Evolutionary conservation across 2,797 vertebrate genomes (phyloP), one percentile per base, ranked within the genome.

Genomic region (Melanotaenia trifasciata): DNA sequence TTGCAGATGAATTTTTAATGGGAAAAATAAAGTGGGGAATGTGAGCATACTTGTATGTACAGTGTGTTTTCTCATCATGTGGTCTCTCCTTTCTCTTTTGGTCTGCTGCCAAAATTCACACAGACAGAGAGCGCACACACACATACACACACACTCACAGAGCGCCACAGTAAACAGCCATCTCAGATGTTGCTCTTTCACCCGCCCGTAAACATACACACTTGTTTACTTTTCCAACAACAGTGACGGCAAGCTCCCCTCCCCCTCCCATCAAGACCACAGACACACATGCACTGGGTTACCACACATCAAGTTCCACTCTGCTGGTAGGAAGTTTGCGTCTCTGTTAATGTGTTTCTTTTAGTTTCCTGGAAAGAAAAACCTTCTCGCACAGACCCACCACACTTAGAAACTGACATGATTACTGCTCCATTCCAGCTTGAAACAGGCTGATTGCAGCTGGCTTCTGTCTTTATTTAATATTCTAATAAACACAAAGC

Each of bases 181-280:
- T 73, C 79, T 88, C 76, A 86, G 75, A 84, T 89, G 84, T 91
- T 91, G 85, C 79, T 85, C 90, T 92, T 90, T 93, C 87, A 86
- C 76, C 70, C 74, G 66, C 76, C 83, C 59, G 82, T 91, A 90
- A 93, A 93, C 87, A 84, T 66, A 76, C 87, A 80, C 77, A 82
- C 77, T 87, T 90, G 87, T 94, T 93, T 92, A 90, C 74, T 32
- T 94, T 94, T 91, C 87, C 90, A 93, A 84, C 86, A 86, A 80
- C 89, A 84, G 82, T 51, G 64, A 75, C 83, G 78, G 87, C 85
- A 85, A 77, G 74, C 12, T 22, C 84, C 86, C 82, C 76, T 76
- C 73, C 72, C 53, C 24, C 63, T 20, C 43, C 18, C 45, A 47
- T 47, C 18, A 47, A 47, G 45, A 47, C 45, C 78, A 71, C 65